Conservation (phyloP, 1,140 invertebrate species). For the Acromyrmex charruanus region DNA sequence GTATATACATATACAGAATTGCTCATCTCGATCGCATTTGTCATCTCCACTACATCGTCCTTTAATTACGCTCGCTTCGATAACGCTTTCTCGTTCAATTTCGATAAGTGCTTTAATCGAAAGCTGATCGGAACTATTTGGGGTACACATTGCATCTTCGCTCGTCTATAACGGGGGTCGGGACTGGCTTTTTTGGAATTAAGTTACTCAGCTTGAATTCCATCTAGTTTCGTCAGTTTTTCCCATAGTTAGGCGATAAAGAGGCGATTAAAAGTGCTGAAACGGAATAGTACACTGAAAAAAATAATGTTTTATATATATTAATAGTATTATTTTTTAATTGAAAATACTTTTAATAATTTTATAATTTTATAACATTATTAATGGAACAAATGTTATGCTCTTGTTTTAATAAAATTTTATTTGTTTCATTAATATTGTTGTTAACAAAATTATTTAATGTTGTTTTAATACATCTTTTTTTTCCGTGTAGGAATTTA, state of each 20-base stretch:
- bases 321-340: too few species aligned
- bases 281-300: not conserved
- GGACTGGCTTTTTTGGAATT: conserved; percentile 15
- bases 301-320: too few species aligned
- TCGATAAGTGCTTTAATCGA: conserved; percentile 34
- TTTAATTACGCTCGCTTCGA: not conserved
- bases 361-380: too few species aligned
- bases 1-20: conserved; percentile 74
- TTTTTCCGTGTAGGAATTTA: not conserved
- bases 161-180: not conserved
- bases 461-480: too few species aligned
- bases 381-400: too few species aligned
- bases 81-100: conserved; percentile 35
- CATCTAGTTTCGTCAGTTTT: not conserved
- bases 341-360: too few species aligned
- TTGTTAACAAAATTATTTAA: too few species aligned
- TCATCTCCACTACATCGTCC: conserved; percentile 14
- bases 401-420: too few species aligned
- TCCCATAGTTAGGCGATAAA: not conserved
- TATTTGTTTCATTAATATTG: too few species aligned
- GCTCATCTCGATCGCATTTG: conserved; percentile 67
- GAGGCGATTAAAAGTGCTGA: not conserved
- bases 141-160: not conserved
- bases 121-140: conserved; percentile 13
- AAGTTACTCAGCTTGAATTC: conserved; percentile 8